Base-by-base conservation (phyloP, 2,888 invertebrate species). In the Eupithecia vulgata region DNA sequence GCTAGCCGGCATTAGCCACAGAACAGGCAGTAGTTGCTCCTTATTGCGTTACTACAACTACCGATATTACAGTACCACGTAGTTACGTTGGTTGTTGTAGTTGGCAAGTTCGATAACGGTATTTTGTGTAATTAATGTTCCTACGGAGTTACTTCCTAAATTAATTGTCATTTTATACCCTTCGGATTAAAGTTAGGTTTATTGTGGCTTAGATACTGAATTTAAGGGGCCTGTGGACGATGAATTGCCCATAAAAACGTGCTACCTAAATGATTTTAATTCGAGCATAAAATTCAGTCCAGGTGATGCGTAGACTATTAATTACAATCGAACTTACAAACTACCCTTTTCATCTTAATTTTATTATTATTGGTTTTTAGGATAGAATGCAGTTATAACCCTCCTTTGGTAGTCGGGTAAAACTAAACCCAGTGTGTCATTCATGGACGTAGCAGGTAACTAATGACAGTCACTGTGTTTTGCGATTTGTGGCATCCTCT, bases 21-120 rank as follows among this genome's bases (percentile, higher is more conserved):
- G 64, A 52, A 6, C n/a, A 45, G 48, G 48, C 25, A 69, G 8
- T 35, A 21, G 21, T 34, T 3, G 17, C 70, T 68, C 72, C 77
- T 78, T 76, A 78, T 78, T 78, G 73, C 69, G 73, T 85, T 82
- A 82, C 81, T 79, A 79, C 79, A 83, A 79, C 68, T 79, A 67
- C 67, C 75, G 59, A 69, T 68, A 64, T 37, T 65, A 74, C 48
- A 65, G 68, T 61, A 12, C 10, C 5, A 13, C 13, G 40, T 37
- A 37, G 4, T 34, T 25, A 13, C 48, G 48, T n/a, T 52, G n/a
- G 48, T 45, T 48, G 8, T 52, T 52, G 21, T 21, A 21, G 48
- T 52, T 21, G 48, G 21, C 52, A 21, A 52, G 21, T 52, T 7
- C 21, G 21, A 21, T 10, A n/a, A n/a, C 48, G 48, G 48, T 30